phyloP scores from a whole-genome alignment of 2,888 invertebrate species.

The Scaeva pyrastri region DNA sequence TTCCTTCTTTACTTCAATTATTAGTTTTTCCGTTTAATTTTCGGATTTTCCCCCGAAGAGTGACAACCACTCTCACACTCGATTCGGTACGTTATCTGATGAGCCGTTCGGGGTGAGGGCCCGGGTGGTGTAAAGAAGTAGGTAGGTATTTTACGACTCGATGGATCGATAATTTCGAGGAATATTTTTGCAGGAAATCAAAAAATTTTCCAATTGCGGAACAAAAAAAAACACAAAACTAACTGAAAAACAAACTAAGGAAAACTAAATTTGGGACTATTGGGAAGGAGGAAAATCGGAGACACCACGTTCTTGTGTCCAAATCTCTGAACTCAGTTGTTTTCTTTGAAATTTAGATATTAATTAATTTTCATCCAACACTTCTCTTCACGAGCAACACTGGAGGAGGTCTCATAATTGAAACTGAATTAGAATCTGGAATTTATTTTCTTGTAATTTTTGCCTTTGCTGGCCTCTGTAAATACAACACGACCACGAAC shows the following conservation, averaged over 20 bases:
- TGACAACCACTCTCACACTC: conserved; percentile 54
- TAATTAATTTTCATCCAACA: conserved; percentile 39
- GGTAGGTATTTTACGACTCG: conserved; percentile 42
- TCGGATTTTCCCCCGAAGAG: conserved; percentile 14
- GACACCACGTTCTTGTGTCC: neutral
- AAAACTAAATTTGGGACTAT: conserved; percentile 24
- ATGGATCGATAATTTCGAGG: conserved; percentile 59
- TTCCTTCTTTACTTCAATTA: conserved; percentile 2
- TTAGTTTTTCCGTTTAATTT: conserved; percentile 28
- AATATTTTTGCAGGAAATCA: conserved; percentile 15
- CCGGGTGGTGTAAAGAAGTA: conserved; percentile 25
- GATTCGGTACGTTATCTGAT: conserved; percentile 2
- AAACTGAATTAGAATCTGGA: no score
- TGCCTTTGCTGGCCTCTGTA: neutral
- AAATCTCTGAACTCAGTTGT: neutral
- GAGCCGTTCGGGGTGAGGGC: conserved; percentile 38
- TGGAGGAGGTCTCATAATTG: conserved; percentile 62
- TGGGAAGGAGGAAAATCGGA: conserved; percentile 14
- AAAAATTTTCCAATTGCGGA: conserved; percentile 3
- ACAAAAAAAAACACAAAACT: neutral
- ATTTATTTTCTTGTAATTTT: conserved; percentile 7
- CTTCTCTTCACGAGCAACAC: conserved; percentile 37
- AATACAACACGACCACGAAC: neutral
- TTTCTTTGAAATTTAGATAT: neutral
- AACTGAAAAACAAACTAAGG: conserved; percentile 25